Percentiles rank a stretch among this genome's conserved stretches.
These are phyloP conservation scores for Stegostoma tigrinum DNA, from an alignment of 2,113 vertebrate genomes.

Conservation along the genomic window DNA sequence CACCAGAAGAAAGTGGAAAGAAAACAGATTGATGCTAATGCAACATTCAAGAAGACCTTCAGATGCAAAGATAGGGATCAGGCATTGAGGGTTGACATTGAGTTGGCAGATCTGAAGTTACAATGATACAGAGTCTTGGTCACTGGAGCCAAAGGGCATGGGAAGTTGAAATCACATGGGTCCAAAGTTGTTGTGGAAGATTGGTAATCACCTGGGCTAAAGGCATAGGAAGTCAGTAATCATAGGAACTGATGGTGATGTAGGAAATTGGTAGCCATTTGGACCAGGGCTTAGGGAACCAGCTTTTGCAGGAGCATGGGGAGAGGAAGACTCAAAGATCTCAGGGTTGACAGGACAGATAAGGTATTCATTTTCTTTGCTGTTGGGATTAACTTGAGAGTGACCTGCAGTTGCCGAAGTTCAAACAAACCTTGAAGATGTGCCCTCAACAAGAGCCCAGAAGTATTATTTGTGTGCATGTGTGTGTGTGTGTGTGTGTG, in stretches of 20 bases:
- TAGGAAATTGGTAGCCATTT: background rate
- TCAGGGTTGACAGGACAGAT: background rate
- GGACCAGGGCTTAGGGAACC: no score
- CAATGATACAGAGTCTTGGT: background rate
- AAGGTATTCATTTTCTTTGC: background rate
- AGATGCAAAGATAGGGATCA: background rate
- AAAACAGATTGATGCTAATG: background rate
- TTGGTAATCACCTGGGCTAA: no score
- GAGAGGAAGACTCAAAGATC: background rate
- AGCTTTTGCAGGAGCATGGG: background rate
- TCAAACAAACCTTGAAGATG: background rate
- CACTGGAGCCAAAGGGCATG: background rate
- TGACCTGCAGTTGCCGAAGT: background rate
- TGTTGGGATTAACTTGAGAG: background rate
- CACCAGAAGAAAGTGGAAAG: background rate
- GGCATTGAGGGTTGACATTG: no score
- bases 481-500: no score
- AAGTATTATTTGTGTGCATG: no score
- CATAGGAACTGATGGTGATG: no score
- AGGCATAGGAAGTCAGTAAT: no score
- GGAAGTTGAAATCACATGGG: background rate
- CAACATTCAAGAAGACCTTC: background rate
- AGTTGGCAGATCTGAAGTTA: background rate
- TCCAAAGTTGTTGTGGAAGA: no score
- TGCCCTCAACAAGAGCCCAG: background rate